Evolutionary conservation across 2,888 invertebrate species (phyloP).

Genomic region (Scaptodrosophila latifasciaeformis): DNA sequence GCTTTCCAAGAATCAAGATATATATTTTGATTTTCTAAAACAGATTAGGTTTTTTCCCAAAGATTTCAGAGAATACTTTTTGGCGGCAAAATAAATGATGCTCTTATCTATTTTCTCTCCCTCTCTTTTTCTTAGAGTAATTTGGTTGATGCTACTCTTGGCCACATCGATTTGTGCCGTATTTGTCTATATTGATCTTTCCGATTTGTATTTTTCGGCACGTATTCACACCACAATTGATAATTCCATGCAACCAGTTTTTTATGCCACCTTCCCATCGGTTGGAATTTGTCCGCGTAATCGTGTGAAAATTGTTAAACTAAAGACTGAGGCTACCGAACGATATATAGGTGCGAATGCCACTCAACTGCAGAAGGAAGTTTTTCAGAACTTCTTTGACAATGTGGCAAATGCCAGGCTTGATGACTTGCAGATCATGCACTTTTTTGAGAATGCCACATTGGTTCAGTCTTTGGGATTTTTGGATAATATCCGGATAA

Average conservation of each 20-base stretch:
- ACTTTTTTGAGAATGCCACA: constrained; percentile 49
- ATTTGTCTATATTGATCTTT: constrained; percentile 60
- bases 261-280: constrained; percentile 66
- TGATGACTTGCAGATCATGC: constrained; percentile 36
- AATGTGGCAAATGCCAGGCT: constrained; percentile 47
- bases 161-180: constrained; percentile 52
- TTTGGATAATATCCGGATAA: constrained; percentile 60
- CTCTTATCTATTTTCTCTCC: not conserved
- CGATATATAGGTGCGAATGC: constrained; percentile 60
- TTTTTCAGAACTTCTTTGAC: constrained; percentile 60
- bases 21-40: not conserved
- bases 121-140: constrained; percentile 36
- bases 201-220: constrained; percentile 51
- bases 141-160: constrained; percentile 66
- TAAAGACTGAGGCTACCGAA: constrained; percentile 49
- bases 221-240: constrained; percentile 69
- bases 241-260: constrained; percentile 66
- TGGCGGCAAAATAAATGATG: no score
- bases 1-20: no score
- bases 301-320: constrained; percentile 61
- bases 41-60: not conserved
- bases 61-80: not conserved
- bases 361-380: constrained; percentile 29
- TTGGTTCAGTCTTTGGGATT: constrained; percentile 37
- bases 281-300: constrained; percentile 68